Evolutionary conservation across 1,140 invertebrate species (phyloP), one percentile per base, ranked within the genome.

Genomic region (Orius insidiosus): DNA sequence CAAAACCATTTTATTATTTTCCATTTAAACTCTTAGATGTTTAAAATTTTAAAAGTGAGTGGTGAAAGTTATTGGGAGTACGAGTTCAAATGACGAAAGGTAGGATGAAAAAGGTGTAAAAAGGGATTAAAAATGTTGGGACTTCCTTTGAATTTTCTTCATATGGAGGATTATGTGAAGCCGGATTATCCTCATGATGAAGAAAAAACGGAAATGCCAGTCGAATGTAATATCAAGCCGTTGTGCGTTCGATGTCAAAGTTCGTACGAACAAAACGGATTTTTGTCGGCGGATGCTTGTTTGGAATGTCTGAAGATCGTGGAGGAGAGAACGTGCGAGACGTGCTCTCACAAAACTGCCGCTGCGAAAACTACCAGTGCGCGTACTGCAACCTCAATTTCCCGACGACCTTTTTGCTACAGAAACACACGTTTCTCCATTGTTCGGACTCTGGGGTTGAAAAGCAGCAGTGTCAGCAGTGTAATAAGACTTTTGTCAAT

Each of bases 361-460:
- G 30, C 13, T 45, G 44, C 16, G 8, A 35, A 31, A 2, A 15
- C 8, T 45, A 34, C 13, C 16, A 10, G 10, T 47, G 45, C 24
- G 16, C 35, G 2, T 47, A 47, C 36, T 47, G 45, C 37, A 11
- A 11, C 4, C 6, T 38, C 5, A 24, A 10, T 18, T 47, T 47
- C 15, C 19, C 45, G 5, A 14, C 45, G 11, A 47, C 32, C 13
- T 39, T 39, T 9, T 35, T 47, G 2, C 45, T 47, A 7, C 44
- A 45, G n/a, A 45, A 45, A 19, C 44, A 45, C 33, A 45, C 44
- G 2, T 45, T 45, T 18, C n/a, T 14, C 2, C 44, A 45, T 16
- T 45, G 14, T 36, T 10, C 33, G n/a, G 44, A 45, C 32, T 15
- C 8, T 1, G 6, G n/a, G 14, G 31, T 31, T 3, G 32, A 43